Base-by-base conservation (phyloP, 2,888 invertebrate species). In the Ariolimax columbianus region DNA sequence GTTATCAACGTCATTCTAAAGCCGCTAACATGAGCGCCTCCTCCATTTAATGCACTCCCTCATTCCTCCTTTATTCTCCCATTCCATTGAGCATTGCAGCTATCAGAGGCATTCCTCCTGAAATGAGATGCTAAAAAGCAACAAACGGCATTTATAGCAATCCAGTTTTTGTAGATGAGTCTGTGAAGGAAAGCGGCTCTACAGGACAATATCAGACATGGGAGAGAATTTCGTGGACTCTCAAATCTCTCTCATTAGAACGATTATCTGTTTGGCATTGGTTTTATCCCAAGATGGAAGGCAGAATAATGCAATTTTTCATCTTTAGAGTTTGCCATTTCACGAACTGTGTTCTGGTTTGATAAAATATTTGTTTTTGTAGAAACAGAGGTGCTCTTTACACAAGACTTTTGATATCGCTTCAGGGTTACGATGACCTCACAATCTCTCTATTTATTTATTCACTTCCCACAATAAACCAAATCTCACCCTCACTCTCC, bases 221-320 rank as follows among this genome's bases (percentile, higher is more conserved):
- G 33, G 75, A 75, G 51, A 75, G 75, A 47, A 33, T 75, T 30
- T 33, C 75, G 33, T 51, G 51, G 51, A 51, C 17, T 75, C 75
- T 51, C 14, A 51, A 75, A 75, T 75, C 75, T 30, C 51, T 75
- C 75, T 75, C 75, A 75, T 75, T 75, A 75, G 75, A 75, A 51
- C 75, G 75, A 75, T 75, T 75, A 75, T 75, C 75, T 51, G 51
- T 51, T 51, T 55, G 73, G 33, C 51, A 9, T 51, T 75, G 19
- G 75, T 75, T 75, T 75, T 75, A 75, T 55, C 75, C 33, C 2
- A 33, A 23, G 75, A 75, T 75, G 75, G 51, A 75, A 75, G 47
- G 75, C 30, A 33, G 30, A 75, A 75, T 75, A 75, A 75, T 51
- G 36, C 75, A 33, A 51, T 75, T 51, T 75, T 75, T 51, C 75